phyloP scores from a whole-genome alignment of 1,140 invertebrate genomes.

The Matsumurasca onukii region DNA sequence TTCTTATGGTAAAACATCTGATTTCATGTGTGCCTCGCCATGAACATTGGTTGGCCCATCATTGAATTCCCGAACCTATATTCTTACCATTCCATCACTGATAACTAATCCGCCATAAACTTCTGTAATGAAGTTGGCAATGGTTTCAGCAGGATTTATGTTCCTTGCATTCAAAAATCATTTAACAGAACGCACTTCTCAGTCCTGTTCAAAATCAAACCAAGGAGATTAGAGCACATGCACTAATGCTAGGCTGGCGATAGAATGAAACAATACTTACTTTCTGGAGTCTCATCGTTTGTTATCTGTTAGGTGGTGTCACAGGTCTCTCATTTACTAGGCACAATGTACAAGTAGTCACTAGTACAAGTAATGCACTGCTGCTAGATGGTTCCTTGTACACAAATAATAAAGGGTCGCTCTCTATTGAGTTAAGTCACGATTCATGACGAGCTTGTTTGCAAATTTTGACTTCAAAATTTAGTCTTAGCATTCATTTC shows the following conservation, averaged over 20 bases:
- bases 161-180: slow-evolving; percentile 6
- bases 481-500: too few species aligned
- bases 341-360: too few species aligned
- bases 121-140: slow-evolving; percentile 1
- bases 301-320: too few species aligned
- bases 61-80: neutral
- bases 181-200: neutral
- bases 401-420: too few species aligned
- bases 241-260: neutral
- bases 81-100: slow-evolving; percentile 2
- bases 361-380: too few species aligned
- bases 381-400: too few species aligned
- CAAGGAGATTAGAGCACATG: slow-evolving; percentile 4
- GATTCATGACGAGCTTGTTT: too few species aligned
- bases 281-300: neutral
- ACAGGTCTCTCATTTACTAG: too few species aligned
- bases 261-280: slow-evolving; percentile 1
- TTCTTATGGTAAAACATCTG: slow-evolving; percentile 2
- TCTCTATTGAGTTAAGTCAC: too few species aligned
- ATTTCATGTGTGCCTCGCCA: too few species aligned
- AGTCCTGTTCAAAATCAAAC: neutral
- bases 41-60: too few species aligned
- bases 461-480: too few species aligned
- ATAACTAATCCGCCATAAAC: neutral
- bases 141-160: slow-evolving; percentile 1